Evolutionary conservation across 2,113 vertebrate species (phyloP).

Genomic region (Hemicordylus capensis): DNA sequence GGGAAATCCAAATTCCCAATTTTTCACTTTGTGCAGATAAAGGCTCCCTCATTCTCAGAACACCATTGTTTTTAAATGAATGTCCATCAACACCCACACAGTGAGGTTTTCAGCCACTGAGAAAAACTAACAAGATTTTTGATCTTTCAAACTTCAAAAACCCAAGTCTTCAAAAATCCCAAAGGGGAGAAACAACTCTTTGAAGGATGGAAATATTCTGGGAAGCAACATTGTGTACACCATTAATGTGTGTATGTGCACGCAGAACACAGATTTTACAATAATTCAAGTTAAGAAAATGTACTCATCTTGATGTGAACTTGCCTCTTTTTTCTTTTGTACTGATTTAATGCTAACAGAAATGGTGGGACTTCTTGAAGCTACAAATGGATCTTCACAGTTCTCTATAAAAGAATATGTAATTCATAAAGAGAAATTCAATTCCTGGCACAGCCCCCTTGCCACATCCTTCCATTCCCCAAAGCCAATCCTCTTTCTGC

Average conservation of each 20-base stretch:
- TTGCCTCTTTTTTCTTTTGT: constrained; percentile 43
- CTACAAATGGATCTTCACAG: constrained; percentile 51
- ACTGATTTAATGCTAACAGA: constrained; percentile 44
- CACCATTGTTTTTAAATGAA: background rate
- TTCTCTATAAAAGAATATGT: constrained; percentile 58
- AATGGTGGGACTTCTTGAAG: constrained; percentile 32
- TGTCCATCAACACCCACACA: background rate
- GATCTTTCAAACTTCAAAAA: background rate
- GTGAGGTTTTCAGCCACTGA: background rate
- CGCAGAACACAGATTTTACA: background rate
- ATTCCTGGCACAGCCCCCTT: background rate
- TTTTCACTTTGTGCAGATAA: background rate
- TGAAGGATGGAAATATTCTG: too few species aligned
- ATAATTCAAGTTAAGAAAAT: background rate
- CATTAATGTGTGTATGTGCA: background rate
- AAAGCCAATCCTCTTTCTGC: background rate
- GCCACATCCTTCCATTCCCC: background rate
- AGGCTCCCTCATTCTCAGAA: background rate
- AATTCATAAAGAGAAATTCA: background rate
- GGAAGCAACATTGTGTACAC: too few species aligned
- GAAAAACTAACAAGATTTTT: background rate
- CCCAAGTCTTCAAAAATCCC: background rate
- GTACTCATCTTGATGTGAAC: background rate
- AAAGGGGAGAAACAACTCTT: background rate
- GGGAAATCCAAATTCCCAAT: background rate